Conservation (phyloP, 2,113 vertebrate genomes). For the Hippolais icterina region DNA sequence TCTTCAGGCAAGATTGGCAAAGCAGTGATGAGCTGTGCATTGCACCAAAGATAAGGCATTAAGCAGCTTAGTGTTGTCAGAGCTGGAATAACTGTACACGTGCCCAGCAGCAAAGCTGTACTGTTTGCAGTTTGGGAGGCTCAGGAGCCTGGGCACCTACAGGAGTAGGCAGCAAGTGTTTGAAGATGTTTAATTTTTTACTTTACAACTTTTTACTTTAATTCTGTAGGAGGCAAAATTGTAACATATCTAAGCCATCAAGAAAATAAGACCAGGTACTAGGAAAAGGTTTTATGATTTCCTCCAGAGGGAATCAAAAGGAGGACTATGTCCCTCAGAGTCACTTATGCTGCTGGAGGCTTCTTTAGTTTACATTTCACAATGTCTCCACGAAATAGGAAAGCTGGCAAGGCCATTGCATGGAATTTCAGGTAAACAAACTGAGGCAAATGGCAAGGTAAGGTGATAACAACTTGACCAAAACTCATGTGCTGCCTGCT, state of each 20-base stretch:
- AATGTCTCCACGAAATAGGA: background rate
- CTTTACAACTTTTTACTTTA: background rate
- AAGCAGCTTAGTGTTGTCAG: conserved; percentile 21
- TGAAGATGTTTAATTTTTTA: background rate
- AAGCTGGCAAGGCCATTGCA: background rate
- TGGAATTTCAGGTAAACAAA: background rate
- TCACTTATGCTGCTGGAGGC: background rate
- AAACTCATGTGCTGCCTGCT: background rate
- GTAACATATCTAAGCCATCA: background rate
- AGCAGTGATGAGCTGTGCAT: background rate
- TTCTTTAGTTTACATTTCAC: background rate
- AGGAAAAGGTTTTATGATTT: background rate
- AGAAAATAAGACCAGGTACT: background rate
- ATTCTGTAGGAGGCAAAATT: background rate
- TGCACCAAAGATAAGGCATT: conserved; percentile 22
- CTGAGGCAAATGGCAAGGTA: background rate
- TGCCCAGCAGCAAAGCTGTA: background rate
- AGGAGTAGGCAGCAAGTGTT: background rate
- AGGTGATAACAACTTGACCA: background rate
- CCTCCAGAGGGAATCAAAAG: background rate
- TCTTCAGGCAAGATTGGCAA: background rate
- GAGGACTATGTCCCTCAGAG: background rate
- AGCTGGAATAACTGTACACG: background rate
- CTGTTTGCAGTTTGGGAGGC: background rate
- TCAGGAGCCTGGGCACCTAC: background rate